phyloP scores from a whole-genome alignment of 2,113 vertebrate genomes.

The Hymenochirus boettgeri region DNA sequence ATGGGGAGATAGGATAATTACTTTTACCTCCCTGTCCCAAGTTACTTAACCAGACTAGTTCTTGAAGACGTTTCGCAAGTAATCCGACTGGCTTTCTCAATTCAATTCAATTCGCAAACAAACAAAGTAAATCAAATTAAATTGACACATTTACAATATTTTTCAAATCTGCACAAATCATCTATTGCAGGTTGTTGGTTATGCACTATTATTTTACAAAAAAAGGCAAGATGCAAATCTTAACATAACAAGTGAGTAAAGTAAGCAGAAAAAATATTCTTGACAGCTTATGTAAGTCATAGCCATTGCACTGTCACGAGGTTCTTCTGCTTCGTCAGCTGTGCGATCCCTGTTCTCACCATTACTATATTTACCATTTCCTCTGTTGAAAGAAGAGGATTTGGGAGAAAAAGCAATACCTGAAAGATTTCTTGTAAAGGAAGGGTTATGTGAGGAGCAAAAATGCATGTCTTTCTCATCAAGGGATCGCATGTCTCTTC shows the following conservation, averaged over 20 bases:
- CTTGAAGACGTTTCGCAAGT: too few species aligned
- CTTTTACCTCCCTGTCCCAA: too few species aligned
- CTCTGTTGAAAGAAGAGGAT: slow-evolving; percentile 73
- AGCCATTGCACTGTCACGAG: slow-evolving; percentile 5
- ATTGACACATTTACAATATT: too few species aligned
- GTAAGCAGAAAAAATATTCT: neutral
- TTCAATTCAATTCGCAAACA: too few species aligned
- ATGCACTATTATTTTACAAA: too few species aligned
- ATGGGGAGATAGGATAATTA: too few species aligned
- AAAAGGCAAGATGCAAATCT: slow-evolving; percentile 21
- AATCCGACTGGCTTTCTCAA: too few species aligned
- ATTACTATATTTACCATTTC: slow-evolving; percentile 37
- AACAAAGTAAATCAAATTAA: too few species aligned
- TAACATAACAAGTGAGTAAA: slow-evolving; percentile 9
- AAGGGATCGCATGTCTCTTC: slow-evolving; percentile 81
- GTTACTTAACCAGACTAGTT: too few species aligned
- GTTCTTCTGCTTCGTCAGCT: slow-evolving; percentile 5
- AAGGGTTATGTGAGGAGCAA: slow-evolving; percentile 72
- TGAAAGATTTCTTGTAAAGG: slow-evolving; percentile 67
- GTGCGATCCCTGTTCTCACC: slow-evolving; percentile 9
- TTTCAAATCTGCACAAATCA: too few species aligned
- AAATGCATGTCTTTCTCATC: slow-evolving; percentile 77
- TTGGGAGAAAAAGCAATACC: slow-evolving; percentile 62
- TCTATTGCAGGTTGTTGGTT: too few species aligned
- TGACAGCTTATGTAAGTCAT: neutral